Evolutionary conservation across 2,888 invertebrate genomes (phyloP).

Genomic region (Anorthoa munda): DNA sequence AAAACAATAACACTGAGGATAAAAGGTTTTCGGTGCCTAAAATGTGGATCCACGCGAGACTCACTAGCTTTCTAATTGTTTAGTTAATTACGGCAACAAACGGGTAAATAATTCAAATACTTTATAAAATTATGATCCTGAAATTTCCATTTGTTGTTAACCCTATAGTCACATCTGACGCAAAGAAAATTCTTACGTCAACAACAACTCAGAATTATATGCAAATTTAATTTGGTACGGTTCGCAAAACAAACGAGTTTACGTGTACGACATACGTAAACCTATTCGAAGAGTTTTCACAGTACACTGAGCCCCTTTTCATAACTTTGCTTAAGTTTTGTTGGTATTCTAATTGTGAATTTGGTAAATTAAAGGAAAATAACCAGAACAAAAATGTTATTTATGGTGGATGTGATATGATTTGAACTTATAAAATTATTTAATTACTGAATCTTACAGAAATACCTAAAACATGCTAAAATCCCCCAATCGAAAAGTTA

Average conservation of each 20-base stretch:
- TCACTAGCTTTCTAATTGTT: too few species aligned
- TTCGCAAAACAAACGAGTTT: conserved; percentile 60
- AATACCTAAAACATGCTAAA: neutral
- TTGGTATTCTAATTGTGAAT: conserved; percentile 28
- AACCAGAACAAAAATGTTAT: neutral
- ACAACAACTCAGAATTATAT: conserved; percentile 54
- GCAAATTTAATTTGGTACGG: conserved; percentile 63
- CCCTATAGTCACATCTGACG: conserved; percentile 41
- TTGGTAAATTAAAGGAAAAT: conserved; percentile 3
- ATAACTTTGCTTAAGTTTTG: conserved; percentile 28
- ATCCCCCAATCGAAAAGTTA: neutral
- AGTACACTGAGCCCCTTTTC: conserved; percentile 29
- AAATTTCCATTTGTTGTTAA: conserved; percentile 17
- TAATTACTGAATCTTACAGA: neutral
- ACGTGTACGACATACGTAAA: conserved; percentile 51
- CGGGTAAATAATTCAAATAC: too few species aligned
- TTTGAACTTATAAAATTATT: neutral
- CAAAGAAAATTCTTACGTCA: conserved; percentile 52
- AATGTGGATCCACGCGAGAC: too few species aligned
- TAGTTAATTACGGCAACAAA: too few species aligned
- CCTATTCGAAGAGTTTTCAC: conserved; percentile 33
- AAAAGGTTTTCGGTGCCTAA: too few species aligned
- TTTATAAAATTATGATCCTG: too few species aligned
- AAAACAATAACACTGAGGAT: too few species aligned
- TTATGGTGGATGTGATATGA: neutral